A percentile compares a stretch with the other conserved stretches of the same genome.
Conservation (phyloP, 2,888 invertebrate genomes). For the Halictus ligatus region DNA sequence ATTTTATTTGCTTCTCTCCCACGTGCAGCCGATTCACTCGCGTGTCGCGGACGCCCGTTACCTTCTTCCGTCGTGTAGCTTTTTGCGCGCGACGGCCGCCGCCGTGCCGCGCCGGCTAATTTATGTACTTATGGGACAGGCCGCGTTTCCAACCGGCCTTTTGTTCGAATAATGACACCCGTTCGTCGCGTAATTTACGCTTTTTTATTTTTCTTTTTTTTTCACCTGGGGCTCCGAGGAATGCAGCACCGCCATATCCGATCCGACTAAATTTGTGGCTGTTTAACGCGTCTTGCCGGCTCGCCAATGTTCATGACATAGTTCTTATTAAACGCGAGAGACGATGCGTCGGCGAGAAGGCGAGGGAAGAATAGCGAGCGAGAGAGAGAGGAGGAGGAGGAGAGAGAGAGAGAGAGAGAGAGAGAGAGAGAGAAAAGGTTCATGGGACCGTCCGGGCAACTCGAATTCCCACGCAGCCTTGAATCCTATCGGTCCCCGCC, state of each 20-base stretch:
- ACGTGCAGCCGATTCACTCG: conserved; percentile 49
- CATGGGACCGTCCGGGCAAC: not conserved
- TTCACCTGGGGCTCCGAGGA: not conserved
- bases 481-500: conserved; percentile 28
- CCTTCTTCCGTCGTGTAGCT: conserved; percentile 47
- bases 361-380: not conserved
- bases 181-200: conserved; percentile 48
- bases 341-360: too few species aligned
- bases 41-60: conserved; percentile 51
- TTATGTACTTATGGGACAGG: conserved; percentile 48
- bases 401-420: too few species aligned
- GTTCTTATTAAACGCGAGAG: conserved; percentile 13
- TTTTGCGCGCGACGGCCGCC: conserved; percentile 33
- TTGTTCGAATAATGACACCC: conserved; percentile 48
- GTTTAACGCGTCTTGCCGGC: conserved; percentile 15
- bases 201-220: conserved; percentile 41
- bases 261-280: conserved; percentile 29
- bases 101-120: conserved; percentile 36
- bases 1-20: conserved; percentile 51
- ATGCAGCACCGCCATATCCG: conserved; percentile 19
- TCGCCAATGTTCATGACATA: conserved; percentile 39
- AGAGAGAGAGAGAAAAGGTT: not conserved
- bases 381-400: too few species aligned
- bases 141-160: conserved; percentile 12
- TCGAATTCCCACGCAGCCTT: conserved; percentile 52